Base-by-base conservation (phyloP, 2,797 vertebrate genomes). In the Merluccius polli region DNA sequence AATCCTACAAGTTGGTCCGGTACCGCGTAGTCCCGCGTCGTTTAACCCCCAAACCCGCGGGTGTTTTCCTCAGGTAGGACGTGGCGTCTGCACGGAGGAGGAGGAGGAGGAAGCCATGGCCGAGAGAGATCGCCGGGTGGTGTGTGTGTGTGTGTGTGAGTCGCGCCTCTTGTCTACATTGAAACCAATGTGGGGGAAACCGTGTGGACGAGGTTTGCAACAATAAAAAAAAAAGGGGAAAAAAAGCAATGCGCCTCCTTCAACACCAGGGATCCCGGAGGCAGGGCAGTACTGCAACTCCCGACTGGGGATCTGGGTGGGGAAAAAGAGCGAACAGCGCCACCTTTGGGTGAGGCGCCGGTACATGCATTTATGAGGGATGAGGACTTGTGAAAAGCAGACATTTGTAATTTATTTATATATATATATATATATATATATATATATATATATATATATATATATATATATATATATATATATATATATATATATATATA, bases 21-120 rank as follows among this genome's bases (percentile, higher is more conserved):
- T 3, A 11, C 13, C 0, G 2, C 8, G n/a, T n/a, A n/a, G n/a
- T n/a, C 21, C 59, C 78, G 77, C 75, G 65, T 27, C 27, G 1
- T 2, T 70, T 69, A 27, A n/a, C n/a, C 69, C 24, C 71, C 1
- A 73, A 48, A 21, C 72, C 73, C 83, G 69, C 85, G 48, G 52
- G 52, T 27, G 7, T 84, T 76, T 73, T 82, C 84, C 85, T 92
- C 88, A 91, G 85, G 81, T 82, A 77, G 89, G 89, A 89, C 89
- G 86, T 75, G 84, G 75, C 77, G 74, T 81, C 75, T 70, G 83
- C 1, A 75, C 8, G 75, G 89, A 35, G 71, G 87, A 68, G 59
- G 18, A 63, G 2, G 59, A 38, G 18, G n/a, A 24, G 9, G 52
- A 63, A 63, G 52, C 70, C 33, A 63, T 63, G 11, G 1, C 52